phyloP scores from a whole-genome alignment of 1,140 invertebrate genomes.

The Trissolcus basalis region DNA sequence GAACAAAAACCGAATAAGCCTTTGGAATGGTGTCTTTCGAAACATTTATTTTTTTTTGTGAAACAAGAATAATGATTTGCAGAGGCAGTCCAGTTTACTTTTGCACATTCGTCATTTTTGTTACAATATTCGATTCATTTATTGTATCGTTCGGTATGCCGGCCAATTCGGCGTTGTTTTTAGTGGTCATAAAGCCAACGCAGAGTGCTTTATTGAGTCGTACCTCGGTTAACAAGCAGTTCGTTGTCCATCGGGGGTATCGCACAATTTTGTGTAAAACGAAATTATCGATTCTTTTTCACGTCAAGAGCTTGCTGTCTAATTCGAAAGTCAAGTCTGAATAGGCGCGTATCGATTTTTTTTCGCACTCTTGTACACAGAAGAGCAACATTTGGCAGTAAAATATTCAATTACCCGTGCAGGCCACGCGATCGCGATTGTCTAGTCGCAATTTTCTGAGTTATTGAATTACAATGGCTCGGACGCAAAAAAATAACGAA shows the following conservation, averaged over 20 bases:
- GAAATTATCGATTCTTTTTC: constrained; percentile 38
- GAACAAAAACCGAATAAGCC: not conserved
- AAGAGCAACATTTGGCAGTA: not conserved
- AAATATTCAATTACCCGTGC: constrained; percentile 12
- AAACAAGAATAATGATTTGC: constrained; percentile 31
- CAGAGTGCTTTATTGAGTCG: constrained; percentile 61
- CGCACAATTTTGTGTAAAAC: constrained; percentile 40
- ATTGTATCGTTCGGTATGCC: constrained; percentile 31
- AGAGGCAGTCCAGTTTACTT: constrained; percentile 34
- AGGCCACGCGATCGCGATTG: constrained; percentile 11
- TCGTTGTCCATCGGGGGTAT: constrained; percentile 38
- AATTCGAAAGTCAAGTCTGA: constrained; percentile 17
- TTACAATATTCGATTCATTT: constrained; percentile 48
- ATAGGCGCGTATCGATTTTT: constrained; percentile 14
- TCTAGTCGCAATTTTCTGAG: not conserved
- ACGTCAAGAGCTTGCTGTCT: constrained; percentile 4
- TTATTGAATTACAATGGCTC: constrained; percentile 14
- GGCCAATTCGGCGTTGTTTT: constrained; percentile 44
- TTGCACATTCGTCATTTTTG: constrained; percentile 53
- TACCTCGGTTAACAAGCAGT: constrained; percentile 61
- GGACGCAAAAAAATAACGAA: not conserved
- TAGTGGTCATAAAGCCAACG: constrained; percentile 60
- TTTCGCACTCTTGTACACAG: not conserved
- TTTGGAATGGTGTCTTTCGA: constrained; percentile 13
- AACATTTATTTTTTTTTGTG: not conserved